Evolutionary conservation across 2,888 invertebrate species (phyloP), one percentile per base, ranked within the genome.

Genomic region (Ellobium chinense): DNA sequence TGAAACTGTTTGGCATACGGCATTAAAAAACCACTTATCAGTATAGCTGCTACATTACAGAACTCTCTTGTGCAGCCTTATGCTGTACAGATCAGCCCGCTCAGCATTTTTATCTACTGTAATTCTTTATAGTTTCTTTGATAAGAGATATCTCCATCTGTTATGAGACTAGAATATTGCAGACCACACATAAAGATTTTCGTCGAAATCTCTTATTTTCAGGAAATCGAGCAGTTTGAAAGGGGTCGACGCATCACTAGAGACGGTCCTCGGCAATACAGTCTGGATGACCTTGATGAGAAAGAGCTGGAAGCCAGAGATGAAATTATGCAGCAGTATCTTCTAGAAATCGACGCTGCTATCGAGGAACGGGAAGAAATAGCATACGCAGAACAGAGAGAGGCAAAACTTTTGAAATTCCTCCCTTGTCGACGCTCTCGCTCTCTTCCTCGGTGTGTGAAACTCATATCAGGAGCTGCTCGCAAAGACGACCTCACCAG

Each of bases 261-360:
- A 34, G 84, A 85, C 34, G 82, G 86, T 29, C 87, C 88, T 29
- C 81, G 88, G 77, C 85, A 87, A 37, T 91, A 91, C 83, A 89
- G 88, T 65, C 89, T 90, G 80, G 90, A 91, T 75, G 89, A 90
- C 79, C 74, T 80, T 34, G 82, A 83, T 69, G 63, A 58, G 36
- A 68, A 66, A 58, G 79, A 87, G n/a, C 87, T 87, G 69, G 83
- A 85, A 21, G 85, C 84, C 18, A 81, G 83, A 79, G 90, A 91
- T 80, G 88, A 88, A 78, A 82, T 86, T 31, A 88, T 90, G 84
- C 82, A 86, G 60, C 89, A 89, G 81, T 90, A 90, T 82, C 82
- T 90, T 7, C 86, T 88, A 76, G 89, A 89, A 83, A 87, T 91
- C 60, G 90, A 91, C 70, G 89, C 88, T 3, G 88, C 87, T 78